Conservation (phyloP, 2,797 vertebrate genomes). For the Enteromius thamalakanensis region DNA sequence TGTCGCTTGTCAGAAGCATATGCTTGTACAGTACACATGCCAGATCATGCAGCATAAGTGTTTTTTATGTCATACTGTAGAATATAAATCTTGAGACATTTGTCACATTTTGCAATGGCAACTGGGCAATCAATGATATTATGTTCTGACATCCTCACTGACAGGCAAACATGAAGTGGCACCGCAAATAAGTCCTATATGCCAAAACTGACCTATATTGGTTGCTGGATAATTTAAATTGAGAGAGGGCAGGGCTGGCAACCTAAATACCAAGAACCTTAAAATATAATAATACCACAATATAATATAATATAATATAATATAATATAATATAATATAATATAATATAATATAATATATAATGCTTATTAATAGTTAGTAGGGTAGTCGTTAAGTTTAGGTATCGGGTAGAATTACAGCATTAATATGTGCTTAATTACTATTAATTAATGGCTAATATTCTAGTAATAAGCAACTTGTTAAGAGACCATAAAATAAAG, state of each 20-base stretch:
- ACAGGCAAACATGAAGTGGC: background rate
- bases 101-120: constrained; percentile 8
- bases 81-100: constrained; percentile 23
- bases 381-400: too few relatives aligned
- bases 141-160: background rate
- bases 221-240: background rate
- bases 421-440: too few relatives aligned
- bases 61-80: background rate
- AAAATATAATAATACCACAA: background rate
- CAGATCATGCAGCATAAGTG: background rate
- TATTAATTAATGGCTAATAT: too few relatives aligned
- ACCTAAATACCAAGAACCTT: background rate
- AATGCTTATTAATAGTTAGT: too few relatives aligned
- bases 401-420: too few relatives aligned
- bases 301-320: too few relatives aligned
- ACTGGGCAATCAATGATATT: constrained; percentile 17
- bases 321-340: too few relatives aligned
- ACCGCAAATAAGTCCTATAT: background rate
- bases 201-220: background rate
- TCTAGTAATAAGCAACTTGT: too few relatives aligned
- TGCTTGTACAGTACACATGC: background rate
- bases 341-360: too few relatives aligned
- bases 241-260: background rate
- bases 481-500: too few relatives aligned
- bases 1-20: background rate